phyloP scores from a whole-genome alignment of 2,797 vertebrate genomes.

The Anguilla marmorata region DNA sequence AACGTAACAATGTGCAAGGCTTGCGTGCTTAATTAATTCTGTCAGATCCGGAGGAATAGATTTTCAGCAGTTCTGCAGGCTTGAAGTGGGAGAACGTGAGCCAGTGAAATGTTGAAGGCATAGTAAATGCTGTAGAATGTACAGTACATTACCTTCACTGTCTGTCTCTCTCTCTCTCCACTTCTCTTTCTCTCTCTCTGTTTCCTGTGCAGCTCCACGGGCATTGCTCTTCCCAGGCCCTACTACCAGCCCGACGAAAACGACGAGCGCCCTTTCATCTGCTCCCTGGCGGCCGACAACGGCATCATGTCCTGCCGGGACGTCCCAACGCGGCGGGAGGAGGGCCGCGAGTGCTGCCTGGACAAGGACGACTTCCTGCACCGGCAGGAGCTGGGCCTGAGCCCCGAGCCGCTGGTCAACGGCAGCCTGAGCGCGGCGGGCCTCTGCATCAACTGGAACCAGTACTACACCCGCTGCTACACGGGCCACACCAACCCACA shows the following conservation, averaged over 20 bases:
- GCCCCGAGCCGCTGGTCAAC: conserved; percentile 78
- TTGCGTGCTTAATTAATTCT: not conserved
- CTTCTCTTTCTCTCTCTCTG: not conserved
- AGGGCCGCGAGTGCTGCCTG: conserved; percentile 86
- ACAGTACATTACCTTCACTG: not conserved
- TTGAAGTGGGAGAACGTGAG: not conserved
- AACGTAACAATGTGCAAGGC: not conserved
- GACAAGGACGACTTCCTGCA: conserved; percentile 87
- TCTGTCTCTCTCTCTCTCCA: not conserved
- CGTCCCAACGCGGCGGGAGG: conserved; percentile 85
- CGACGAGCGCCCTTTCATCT: conserved; percentile 96
- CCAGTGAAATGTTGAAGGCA: not conserved
- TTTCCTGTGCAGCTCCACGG: conserved; percentile 71
- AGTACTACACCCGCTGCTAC: conserved; percentile 90
- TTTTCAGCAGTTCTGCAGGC: not conserved
- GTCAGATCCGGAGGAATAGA: not conserved
- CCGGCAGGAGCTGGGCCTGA: conserved; percentile 75
- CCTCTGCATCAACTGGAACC: conserved; percentile 96
- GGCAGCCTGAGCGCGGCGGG: conserved; percentile 70
- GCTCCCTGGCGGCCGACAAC: conserved; percentile 91
- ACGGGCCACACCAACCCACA: conserved; percentile 89
- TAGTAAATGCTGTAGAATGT: not conserved
- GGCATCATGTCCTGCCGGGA: conserved; percentile 95
- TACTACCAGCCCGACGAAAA: conserved; percentile 93
- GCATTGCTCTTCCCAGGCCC: conserved; percentile 81